Conservation (phyloP, 2,113 vertebrate species). For the Nipponia nippon region DNA sequence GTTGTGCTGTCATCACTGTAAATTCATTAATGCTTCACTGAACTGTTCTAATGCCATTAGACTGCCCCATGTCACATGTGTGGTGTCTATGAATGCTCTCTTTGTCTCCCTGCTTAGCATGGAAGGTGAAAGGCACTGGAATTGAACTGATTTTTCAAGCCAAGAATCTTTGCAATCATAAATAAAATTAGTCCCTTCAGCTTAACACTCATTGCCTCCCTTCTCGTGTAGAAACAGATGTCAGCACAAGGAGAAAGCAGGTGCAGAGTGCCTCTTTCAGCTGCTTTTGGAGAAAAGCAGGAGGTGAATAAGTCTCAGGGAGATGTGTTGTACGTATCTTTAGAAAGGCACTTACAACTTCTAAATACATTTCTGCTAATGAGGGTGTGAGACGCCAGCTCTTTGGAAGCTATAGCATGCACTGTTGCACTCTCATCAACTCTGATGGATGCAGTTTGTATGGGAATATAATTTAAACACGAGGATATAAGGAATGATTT, state of each 20-base stretch:
- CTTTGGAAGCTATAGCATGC: not conserved
- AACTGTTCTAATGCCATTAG: conserved; percentile 36
- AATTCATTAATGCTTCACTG: conserved; percentile 50
- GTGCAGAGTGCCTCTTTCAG: not conserved
- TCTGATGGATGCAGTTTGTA: not conserved
- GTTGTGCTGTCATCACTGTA: conserved; percentile 7
- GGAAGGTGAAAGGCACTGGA: conserved; percentile 15
- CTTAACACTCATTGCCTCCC: not conserved
- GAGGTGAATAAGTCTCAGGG: not conserved
- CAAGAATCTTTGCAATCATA: conserved; percentile 5
- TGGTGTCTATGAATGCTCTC: conserved; percentile 32
- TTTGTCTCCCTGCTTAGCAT: conserved; percentile 23
- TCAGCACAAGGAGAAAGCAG: conserved; percentile 7
- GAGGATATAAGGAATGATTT: not conserved
- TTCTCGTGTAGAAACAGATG: conserved; percentile 11
- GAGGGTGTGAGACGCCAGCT: not conserved
- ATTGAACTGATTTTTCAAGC: conserved; percentile 30
- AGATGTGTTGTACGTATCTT: not conserved
- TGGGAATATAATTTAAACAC: not conserved
- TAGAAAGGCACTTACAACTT: not conserved
- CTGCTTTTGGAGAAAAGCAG: not conserved
- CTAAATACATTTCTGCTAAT: not conserved
- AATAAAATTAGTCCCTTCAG: conserved; percentile 4
- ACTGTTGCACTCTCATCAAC: not conserved
- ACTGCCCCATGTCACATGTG: conserved; percentile 17